phyloP scores from a whole-genome alignment of 1,140 invertebrate genomes.

The Drosophila murphyi region DNA sequence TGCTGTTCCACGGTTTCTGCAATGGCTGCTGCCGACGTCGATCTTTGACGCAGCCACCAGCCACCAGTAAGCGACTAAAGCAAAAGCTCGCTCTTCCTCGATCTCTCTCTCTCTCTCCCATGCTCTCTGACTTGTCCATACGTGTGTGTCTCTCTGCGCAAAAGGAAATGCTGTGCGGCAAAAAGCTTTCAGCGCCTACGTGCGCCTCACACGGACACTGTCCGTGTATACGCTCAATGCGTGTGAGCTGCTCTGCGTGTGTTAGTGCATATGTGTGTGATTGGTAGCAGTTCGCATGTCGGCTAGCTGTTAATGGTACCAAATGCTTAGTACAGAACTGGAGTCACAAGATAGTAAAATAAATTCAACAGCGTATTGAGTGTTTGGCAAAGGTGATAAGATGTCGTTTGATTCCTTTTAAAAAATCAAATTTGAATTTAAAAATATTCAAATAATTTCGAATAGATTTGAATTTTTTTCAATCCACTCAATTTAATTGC shows the following conservation, averaged over 20 bases:
- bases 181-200: constrained; percentile 52
- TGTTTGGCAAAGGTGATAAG: constrained; percentile 1
- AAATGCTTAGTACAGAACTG: constrained; percentile 55
- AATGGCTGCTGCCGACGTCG: constrained; percentile 45
- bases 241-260: constrained; percentile 48
- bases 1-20: constrained; percentile 54
- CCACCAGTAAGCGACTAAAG: constrained; percentile 21
- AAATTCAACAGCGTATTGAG: constrained; percentile 2
- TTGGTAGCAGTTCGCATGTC: constrained; percentile 13
- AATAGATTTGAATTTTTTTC: not conserved
- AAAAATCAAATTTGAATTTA: not conserved
- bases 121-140: constrained; percentile 3
- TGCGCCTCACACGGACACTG: constrained; percentile 59
- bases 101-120: constrained; percentile 8
- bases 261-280: constrained; percentile 47
- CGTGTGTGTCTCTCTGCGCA: constrained; percentile 27
- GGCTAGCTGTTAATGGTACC: constrained; percentile 24
- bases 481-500: not conserved
- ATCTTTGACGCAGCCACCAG: constrained; percentile 40
- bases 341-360: constrained; percentile 31
- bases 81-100: constrained; percentile 59
- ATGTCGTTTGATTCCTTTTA: not conserved
- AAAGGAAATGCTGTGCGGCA: constrained; percentile 59
- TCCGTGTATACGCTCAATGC: constrained; percentile 54
- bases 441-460: not conserved